These are phyloP conservation scores for Drosophila kuntzei DNA, from an alignment of 2,888 invertebrate genomes.

Conservation along the genomic window DNA sequence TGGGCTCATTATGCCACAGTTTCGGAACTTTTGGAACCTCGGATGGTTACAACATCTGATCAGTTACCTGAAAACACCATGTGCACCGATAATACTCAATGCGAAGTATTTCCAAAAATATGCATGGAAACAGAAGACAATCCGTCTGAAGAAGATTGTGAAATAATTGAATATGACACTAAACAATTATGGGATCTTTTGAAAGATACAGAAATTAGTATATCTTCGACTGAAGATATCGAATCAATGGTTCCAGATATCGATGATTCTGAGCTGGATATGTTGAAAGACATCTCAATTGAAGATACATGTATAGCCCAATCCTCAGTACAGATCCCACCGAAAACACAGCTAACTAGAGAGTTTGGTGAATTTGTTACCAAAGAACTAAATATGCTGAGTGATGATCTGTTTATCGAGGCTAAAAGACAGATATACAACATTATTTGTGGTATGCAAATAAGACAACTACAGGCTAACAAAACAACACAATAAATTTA, in stretches of 20 bases:
- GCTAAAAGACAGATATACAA: conserved; percentile 58
- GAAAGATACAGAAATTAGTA: neutral
- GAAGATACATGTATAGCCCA: neutral
- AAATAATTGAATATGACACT: neutral
- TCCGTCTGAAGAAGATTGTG: neutral
- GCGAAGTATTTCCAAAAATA: conserved; percentile 11
- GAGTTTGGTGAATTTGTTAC: conserved; percentile 55
- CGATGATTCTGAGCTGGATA: conserved; percentile 3
- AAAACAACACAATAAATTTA: neutral
- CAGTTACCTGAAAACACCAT: neutral
- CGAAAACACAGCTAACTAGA: conserved; percentile 17
- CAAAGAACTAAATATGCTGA: conserved; percentile 48
- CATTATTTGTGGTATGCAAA: conserved; percentile 48
- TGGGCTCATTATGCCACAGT: conserved; percentile 49
- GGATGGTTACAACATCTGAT: neutral
- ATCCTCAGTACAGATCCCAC: neutral
- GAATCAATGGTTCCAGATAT: neutral
- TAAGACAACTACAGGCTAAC: conserved; percentile 41
- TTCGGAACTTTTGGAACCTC: conserved; percentile 14
- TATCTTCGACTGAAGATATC: neutral
- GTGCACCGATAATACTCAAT: neutral
- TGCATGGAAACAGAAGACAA: neutral
- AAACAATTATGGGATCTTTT: neutral
- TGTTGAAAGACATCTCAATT: neutral
- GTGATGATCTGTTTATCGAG: conserved; percentile 47